Conservation (phyloP, 1,140 invertebrate genomes). For the Pseudomyrmex pallidus region DNA sequence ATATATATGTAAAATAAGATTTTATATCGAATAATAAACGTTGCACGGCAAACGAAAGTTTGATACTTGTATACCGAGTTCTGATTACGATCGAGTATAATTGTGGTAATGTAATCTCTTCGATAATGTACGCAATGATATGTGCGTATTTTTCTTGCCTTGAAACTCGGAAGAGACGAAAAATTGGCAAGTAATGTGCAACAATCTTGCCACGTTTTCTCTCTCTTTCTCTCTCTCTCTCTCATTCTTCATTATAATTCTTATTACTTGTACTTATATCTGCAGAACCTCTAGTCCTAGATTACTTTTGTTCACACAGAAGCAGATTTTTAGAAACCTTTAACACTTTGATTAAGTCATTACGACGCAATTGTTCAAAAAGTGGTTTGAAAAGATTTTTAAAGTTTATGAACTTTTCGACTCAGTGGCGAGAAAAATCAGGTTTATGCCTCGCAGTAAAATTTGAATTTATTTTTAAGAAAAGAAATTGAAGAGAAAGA, state of each 20-base stretch:
- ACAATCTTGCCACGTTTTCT: constrained; percentile 70
- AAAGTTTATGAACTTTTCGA: constrained; percentile 25
- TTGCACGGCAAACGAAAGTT: not conserved
- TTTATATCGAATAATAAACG: constrained; percentile 21
- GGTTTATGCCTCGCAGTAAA: not conserved
- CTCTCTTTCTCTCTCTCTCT: not conserved
- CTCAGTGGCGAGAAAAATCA: not conserved
- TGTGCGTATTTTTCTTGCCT: constrained; percentile 10
- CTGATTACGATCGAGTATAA: not conserved
- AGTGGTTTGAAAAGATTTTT: constrained; percentile 2
- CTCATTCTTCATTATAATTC: constrained; percentile 20
- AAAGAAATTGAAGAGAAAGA: not conserved
- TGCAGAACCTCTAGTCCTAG: constrained; percentile 76
- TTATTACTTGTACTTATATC: constrained; percentile 59
- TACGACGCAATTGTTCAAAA: constrained; percentile 5
- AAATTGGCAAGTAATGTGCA: constrained; percentile 59
- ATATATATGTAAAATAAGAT: not conserved
- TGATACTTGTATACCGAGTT: not conserved
- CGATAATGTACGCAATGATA: not conserved
- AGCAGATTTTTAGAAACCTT: constrained; percentile 52
- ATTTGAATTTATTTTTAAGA: not conserved
- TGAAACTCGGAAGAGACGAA: constrained; percentile 10
- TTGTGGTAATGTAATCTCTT: not conserved
- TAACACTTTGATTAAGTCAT: constrained; percentile 57
- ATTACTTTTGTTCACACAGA: constrained; percentile 69